These are phyloP conservation scores for Antigone vipio DNA, from an alignment of 2,113 vertebrate genomes.

Conservation along the genomic window DNA sequence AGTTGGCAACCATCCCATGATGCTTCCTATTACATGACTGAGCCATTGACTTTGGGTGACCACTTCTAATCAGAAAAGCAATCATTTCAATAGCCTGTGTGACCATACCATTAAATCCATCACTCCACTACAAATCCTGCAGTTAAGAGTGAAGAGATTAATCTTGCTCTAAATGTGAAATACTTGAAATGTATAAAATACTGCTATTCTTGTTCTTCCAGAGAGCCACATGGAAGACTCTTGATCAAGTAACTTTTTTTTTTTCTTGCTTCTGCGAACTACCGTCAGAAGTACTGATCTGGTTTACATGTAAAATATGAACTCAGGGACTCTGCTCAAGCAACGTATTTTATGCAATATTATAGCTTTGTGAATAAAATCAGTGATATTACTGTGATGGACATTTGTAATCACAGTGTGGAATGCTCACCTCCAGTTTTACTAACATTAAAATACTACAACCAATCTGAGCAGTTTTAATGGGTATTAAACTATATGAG, in stretches of 20 bases:
- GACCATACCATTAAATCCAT: not conserved
- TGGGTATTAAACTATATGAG: not conserved
- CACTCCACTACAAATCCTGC: not conserved
- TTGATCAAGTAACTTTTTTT: not conserved
- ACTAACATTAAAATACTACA: not conserved
- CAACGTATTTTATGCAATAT: not conserved
- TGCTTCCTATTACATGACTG: not conserved
- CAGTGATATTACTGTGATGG: not conserved
- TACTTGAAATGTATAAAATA: not conserved
- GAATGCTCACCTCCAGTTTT: not conserved
- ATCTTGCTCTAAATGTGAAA: not conserved
- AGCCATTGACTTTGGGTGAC: not conserved
- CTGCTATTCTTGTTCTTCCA: not conserved
- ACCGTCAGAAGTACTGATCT: not conserved
- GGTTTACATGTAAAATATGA: not conserved
- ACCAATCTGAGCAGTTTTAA: not conserved
- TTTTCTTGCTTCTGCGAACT: not conserved
- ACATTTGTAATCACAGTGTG: not conserved
- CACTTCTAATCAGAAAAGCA: not conserved
- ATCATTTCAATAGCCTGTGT: not conserved
- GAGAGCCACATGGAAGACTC: not conserved
- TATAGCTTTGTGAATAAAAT: not conserved
- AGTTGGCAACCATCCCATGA: not conserved
- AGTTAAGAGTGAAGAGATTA: not conserved
- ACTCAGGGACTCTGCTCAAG: not conserved